Conservation (phyloP, 2,888 invertebrate species). For the Drosophila picticornis region DNA sequence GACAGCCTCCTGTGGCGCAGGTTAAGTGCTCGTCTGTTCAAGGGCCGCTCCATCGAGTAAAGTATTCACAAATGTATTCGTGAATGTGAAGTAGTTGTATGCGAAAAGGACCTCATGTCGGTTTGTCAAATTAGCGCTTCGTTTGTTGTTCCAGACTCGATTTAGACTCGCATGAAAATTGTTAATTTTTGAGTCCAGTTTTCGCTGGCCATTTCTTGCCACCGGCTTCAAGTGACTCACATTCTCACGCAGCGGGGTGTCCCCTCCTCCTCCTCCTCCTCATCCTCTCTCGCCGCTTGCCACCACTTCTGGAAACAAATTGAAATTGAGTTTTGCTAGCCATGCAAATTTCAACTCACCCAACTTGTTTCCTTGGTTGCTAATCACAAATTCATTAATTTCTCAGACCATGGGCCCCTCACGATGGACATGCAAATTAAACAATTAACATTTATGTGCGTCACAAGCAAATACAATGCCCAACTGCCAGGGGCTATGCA, state of each 20-base stretch:
- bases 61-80: slow-evolving; percentile 10
- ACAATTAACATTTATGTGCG: slow-evolving; percentile 49
- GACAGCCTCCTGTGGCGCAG: slow-evolving; percentile 73
- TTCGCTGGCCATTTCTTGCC: slow-evolving; percentile 53
- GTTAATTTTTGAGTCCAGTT: slow-evolving; percentile 68
- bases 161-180: slow-evolving; percentile 44
- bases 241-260: slow-evolving; percentile 26
- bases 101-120: slow-evolving; percentile 77
- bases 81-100: slow-evolving; percentile 31
- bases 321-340: slow-evolving; percentile 48
- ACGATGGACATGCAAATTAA: slow-evolving; percentile 61
- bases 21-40: slow-evolving; percentile 58
- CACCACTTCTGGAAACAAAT: slow-evolving; percentile 23
- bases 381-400: slow-evolving; percentile 58
- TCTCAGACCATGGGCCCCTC: slow-evolving; percentile 17
- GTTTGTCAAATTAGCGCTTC: slow-evolving; percentile 81
- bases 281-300: not conserved
- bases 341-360: slow-evolving; percentile 30
- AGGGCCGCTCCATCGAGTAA: slow-evolving; percentile 21
- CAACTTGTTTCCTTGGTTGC: slow-evolving; percentile 12
- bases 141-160: slow-evolving; percentile 60
- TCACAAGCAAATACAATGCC: slow-evolving; percentile 16
- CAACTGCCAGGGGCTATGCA: slow-evolving; percentile 9
- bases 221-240: slow-evolving; percentile 51
- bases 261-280: not conserved